A percentile compares a stretch with the other conserved stretches of the same genome.
These are phyloP conservation scores for Oncopodura yosiiana DNA, from an alignment of 1,140 invertebrate genomes.

Conservation along the genomic window DNA sequence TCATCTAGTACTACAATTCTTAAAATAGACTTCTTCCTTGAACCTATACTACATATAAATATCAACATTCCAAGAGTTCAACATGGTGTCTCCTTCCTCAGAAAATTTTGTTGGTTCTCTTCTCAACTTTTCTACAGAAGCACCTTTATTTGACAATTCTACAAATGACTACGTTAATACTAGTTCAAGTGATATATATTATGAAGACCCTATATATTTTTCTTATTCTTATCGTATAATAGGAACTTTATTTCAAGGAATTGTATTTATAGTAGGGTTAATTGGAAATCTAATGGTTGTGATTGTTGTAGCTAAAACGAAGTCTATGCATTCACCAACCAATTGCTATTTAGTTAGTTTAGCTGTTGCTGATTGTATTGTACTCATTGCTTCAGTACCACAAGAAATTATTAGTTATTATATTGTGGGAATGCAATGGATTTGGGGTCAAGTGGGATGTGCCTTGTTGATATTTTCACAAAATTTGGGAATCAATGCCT, in stretches of 20 bases:
- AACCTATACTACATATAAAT: too few relatives aligned
- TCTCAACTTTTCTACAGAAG: too few relatives aligned
- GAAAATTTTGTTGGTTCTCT: too few relatives aligned
- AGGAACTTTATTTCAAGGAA: constrained; percentile 49
- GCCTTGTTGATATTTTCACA: constrained; percentile 53
- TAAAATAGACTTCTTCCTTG: too few relatives aligned
- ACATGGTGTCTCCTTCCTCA: too few relatives aligned
- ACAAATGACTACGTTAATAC: not conserved
- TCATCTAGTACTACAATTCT: too few relatives aligned
- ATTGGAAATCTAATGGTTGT: constrained; percentile 50
- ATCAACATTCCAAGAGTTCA: too few relatives aligned
- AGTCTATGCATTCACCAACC: constrained; percentile 50
- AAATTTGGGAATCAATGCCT: constrained; percentile 59
- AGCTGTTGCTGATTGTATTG: constrained; percentile 51
- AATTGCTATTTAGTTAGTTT: constrained; percentile 54
- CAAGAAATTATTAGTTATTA: constrained; percentile 52
- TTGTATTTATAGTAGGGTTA: constrained; percentile 49
- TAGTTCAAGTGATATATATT: too few relatives aligned
- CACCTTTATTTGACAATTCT: too few relatives aligned
- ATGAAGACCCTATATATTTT: constrained; percentile 40
- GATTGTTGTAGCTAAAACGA: constrained; percentile 43
- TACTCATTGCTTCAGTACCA: constrained; percentile 50
- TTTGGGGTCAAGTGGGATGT: constrained; percentile 52
- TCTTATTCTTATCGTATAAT: constrained; percentile 45
- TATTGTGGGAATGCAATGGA: constrained; percentile 46